phyloP scores from a whole-genome alignment of 2,888 invertebrate species.

The Augiades crinisus region DNA sequence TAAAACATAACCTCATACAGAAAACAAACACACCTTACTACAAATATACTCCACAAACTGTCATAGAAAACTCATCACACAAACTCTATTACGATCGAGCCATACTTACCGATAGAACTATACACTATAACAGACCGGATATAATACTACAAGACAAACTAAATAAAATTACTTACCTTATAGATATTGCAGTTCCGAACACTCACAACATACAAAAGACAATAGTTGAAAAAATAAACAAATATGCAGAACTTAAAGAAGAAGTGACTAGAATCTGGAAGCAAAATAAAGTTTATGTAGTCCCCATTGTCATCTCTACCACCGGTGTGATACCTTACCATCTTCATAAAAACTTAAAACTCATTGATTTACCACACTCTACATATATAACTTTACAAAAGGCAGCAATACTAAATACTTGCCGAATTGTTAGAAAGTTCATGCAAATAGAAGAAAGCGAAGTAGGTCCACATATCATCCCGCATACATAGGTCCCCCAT shows the following conservation, averaged over 20 bases:
- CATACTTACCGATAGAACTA: conserved; percentile 14
- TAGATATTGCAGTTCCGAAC: conserved; percentile 4
- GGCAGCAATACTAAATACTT: neutral
- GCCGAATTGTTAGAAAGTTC: neutral
- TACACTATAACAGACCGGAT: conserved; percentile 10
- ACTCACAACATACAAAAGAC: conserved; percentile 4
- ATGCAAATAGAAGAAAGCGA: neutral
- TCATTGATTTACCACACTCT: too few relatives aligned
- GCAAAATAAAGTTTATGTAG: neutral
- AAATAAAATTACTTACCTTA: conserved; percentile 1
- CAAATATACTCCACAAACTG: conserved; percentile 13
- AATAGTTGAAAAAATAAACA: conserved; percentile 1
- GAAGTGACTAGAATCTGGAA: neutral
- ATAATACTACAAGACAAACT: conserved; percentile 1
- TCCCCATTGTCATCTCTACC: neutral
- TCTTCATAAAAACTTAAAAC: too few relatives aligned
- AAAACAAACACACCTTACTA: conserved; percentile 18
- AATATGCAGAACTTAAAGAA: conserved; percentile 1
- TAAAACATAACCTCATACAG: conserved; percentile 1
- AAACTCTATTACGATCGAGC: conserved; percentile 24
- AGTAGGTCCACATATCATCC: neutral
- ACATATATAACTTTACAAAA: too few relatives aligned
- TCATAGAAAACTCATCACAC: neutral
- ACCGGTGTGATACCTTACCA: neutral
- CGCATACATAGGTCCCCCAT: neutral